Evolutionary conservation across 1,140 invertebrate genomes (phyloP).

Genomic region (Trinorchestia longiramus): DNA sequence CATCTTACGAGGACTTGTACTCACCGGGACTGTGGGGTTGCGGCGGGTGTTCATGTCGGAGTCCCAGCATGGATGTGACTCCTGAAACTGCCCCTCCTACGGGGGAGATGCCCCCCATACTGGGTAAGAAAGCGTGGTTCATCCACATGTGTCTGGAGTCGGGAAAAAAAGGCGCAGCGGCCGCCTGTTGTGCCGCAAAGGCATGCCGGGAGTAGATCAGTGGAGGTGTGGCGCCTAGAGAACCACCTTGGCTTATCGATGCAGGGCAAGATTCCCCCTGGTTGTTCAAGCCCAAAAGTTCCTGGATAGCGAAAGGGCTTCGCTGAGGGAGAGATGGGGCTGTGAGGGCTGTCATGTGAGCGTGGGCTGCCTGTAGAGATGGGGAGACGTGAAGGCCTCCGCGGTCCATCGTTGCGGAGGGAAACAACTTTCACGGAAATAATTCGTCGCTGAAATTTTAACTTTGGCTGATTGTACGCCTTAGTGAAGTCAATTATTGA

Average conservation of each 20-base stretch:
- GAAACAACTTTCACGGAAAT: background rate
- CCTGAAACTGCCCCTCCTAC: slow-evolving; percentile 60
- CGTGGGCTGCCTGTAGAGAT: slow-evolving; percentile 64
- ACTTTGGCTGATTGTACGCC: background rate
- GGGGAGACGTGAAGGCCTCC: slow-evolving; percentile 65
- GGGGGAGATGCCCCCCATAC: slow-evolving; percentile 62
- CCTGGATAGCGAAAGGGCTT: slow-evolving; percentile 92
- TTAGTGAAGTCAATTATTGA: background rate
- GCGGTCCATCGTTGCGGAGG: slow-evolving; percentile 60
- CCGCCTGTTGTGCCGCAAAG: slow-evolving; percentile 61
- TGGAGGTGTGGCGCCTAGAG: slow-evolving; percentile 63
- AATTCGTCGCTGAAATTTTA: background rate
- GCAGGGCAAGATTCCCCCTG: slow-evolving; percentile 63
- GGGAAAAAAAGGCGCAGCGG: slow-evolving; percentile 63
- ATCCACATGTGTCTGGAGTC: slow-evolving; percentile 66
- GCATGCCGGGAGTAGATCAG: slow-evolving; percentile 62
- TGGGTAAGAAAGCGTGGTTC: slow-evolving; percentile 64
- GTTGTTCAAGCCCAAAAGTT: slow-evolving; percentile 82
- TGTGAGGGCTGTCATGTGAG: slow-evolving; percentile 66
- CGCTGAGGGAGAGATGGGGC: slow-evolving; percentile 79
- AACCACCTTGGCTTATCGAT: slow-evolving; percentile 60
- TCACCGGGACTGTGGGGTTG: slow-evolving; percentile 65
- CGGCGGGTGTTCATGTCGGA: slow-evolving; percentile 62
- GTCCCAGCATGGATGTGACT: slow-evolving; percentile 64
- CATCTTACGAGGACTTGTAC: slow-evolving; percentile 14